phyloP scores from a whole-genome alignment of 1,140 invertebrate genomes.

The Orchesella cincta region DNA sequence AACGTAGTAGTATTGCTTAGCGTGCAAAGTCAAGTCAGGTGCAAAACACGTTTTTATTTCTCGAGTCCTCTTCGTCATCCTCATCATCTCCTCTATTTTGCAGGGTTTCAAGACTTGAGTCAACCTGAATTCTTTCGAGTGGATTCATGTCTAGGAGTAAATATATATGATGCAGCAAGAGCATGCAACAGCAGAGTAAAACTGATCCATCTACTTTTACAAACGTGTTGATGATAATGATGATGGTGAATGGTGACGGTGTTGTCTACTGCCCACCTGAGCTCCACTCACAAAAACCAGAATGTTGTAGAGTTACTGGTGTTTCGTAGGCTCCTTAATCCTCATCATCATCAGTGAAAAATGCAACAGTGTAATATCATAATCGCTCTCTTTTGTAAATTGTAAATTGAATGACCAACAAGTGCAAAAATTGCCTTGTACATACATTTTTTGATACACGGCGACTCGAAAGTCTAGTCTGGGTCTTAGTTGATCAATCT shows the following conservation, averaged over 20 bases:
- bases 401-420: too few species aligned
- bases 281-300: too few species aligned
- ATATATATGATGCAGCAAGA: not conserved
- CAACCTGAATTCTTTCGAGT: slow-evolving; percentile 19
- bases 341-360: not conserved
- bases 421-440: too few species aligned
- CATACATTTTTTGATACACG: too few species aligned
- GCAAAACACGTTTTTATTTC: slow-evolving; percentile 23
- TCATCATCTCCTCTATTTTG: not conserved
- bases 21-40: not conserved
- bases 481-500: too few species aligned
- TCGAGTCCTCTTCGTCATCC: not conserved
- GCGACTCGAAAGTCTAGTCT: too few species aligned
- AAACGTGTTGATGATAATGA: not conserved
- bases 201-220: not conserved
- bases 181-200: not conserved
- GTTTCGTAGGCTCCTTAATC: not conserved
- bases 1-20: too few species aligned
- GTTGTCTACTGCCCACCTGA: too few species aligned
- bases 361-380: too few species aligned
- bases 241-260: too few species aligned
- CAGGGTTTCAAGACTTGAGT: not conserved
- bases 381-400: too few species aligned
- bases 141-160: not conserved
- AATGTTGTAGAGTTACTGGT: too few species aligned